phyloP scores from a whole-genome alignment of 2,113 vertebrate genomes.

The Dipodomys merriami region DNA sequence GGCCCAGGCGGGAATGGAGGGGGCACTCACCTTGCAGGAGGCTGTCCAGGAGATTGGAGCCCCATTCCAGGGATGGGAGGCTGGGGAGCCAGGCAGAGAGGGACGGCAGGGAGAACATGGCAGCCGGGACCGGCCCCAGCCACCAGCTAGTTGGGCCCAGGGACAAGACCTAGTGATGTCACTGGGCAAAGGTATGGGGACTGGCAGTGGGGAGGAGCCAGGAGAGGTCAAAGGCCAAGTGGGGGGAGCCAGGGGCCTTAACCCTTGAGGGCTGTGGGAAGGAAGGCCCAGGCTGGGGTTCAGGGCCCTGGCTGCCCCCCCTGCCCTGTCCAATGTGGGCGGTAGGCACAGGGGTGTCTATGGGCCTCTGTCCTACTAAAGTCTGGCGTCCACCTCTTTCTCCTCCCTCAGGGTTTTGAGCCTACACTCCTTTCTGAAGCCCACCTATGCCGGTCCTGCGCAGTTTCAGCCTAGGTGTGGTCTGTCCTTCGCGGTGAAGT shows the following conservation, averaged over 20 bases:
- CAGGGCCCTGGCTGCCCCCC: background rate
- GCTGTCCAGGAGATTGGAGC: slow-evolving; percentile 86
- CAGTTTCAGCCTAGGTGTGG: too few relatives aligned
- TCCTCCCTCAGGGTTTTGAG: too few relatives aligned
- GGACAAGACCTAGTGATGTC: slow-evolving; percentile 6
- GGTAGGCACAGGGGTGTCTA: background rate
- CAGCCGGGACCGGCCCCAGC: slow-evolving; percentile 22
- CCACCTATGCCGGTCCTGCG: too few relatives aligned
- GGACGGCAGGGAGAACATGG: slow-evolving; percentile 84
- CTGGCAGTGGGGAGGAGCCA: background rate
- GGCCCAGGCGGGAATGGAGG: background rate
- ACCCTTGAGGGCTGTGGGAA: background rate
- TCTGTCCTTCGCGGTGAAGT: background rate
- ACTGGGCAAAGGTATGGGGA: slow-evolving; percentile 66
- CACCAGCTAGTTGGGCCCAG: background rate
- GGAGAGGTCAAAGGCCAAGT: slow-evolving; percentile 44
- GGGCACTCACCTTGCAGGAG: slow-evolving; percentile 91
- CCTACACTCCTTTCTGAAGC: background rate
- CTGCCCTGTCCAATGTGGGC: background rate
- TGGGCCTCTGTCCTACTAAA: background rate
- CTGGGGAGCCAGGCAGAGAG: slow-evolving; percentile 87
- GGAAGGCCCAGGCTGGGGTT: background rate
- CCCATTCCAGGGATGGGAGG: slow-evolving; percentile 86
- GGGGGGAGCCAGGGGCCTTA: background rate
- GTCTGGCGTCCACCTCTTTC: background rate